phyloP scores from a whole-genome alignment of 2,888 invertebrate species.

The Idaea aversata region DNA sequence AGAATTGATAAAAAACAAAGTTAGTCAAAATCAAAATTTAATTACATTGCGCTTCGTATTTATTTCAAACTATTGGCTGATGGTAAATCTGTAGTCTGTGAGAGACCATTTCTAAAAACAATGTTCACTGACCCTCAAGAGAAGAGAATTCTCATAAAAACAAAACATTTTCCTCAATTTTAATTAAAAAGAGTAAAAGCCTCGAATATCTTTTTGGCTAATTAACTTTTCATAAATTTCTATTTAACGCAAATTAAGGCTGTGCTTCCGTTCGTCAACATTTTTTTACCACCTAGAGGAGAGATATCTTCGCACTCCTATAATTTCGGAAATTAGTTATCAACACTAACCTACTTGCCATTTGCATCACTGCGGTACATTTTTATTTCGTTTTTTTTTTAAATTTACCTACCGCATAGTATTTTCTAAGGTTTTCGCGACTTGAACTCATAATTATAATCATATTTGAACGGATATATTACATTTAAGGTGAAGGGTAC shows the following conservation, averaged over 20 bases:
- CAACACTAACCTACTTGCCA: background rate
- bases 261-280: slow-evolving; percentile 29
- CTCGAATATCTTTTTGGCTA: slow-evolving; percentile 30
- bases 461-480: no score
- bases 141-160: slow-evolving; percentile 7
- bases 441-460: no score
- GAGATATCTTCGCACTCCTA: slow-evolving; percentile 4
- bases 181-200: slow-evolving; percentile 21
- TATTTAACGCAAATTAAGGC: slow-evolving; percentile 39
- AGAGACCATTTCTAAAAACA: background rate
- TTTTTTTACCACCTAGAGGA: slow-evolving; percentile 28
- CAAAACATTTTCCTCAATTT: slow-evolving; percentile 20
- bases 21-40: no score
- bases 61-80: background rate
- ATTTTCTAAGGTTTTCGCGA: no score
- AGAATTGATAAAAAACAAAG: no score
- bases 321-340: slow-evolving; percentile 12
- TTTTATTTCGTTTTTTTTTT: background rate
- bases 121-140: background rate
- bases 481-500: no score
- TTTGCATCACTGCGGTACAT: background rate
- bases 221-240: slow-evolving; percentile 41
- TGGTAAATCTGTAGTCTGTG: background rate
- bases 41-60: no score
- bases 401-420: no score